Evolutionary conservation across 2,797 vertebrate species (phyloP).

Genomic region (Phoxinus dragarum): DNA sequence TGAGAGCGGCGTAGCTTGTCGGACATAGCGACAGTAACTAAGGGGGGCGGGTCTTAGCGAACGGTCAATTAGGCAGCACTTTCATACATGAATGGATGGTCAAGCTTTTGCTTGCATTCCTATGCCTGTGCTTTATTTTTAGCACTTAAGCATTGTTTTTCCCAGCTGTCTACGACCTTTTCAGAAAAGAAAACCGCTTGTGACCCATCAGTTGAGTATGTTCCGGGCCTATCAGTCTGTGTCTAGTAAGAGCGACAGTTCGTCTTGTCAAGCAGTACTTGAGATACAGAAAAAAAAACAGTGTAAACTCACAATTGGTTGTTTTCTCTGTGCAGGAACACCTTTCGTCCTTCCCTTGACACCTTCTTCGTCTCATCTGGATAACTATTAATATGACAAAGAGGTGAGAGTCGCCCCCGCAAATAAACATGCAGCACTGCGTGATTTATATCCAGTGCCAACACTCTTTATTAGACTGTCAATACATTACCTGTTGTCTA

Average conservation of each 20-base stretch:
- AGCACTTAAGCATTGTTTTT: neutral
- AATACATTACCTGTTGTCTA: slow-evolving; percentile 59
- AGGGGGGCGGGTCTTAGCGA: too few species aligned
- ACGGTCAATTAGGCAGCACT: neutral
- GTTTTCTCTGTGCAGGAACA: slow-evolving; percentile 19
- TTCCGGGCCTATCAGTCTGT: neutral
- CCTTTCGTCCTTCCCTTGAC: slow-evolving; percentile 33
- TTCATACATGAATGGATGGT: neutral
- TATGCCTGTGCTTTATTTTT: neutral
- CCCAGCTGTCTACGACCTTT: neutral
- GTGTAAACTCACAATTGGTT: slow-evolving; percentile 1
- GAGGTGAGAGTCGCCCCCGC: slow-evolving; percentile 30
- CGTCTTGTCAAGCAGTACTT: neutral
- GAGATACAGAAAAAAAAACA: neutral
- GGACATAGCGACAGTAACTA: too few species aligned
- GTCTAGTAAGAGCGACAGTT: neutral
- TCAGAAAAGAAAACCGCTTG: neutral
- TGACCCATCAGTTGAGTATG: neutral
- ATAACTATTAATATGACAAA: slow-evolving; percentile 49
- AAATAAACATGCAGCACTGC: slow-evolving; percentile 41
- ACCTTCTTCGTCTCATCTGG: slow-evolving; percentile 32
- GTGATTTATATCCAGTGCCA: slow-evolving; percentile 37
- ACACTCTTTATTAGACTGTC: slow-evolving; percentile 50
- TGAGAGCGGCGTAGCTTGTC: too few species aligned
- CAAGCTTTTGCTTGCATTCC: neutral